Conservation (phyloP, 2,888 invertebrate species). For the Hydroisotoma schaefferi region DNA sequence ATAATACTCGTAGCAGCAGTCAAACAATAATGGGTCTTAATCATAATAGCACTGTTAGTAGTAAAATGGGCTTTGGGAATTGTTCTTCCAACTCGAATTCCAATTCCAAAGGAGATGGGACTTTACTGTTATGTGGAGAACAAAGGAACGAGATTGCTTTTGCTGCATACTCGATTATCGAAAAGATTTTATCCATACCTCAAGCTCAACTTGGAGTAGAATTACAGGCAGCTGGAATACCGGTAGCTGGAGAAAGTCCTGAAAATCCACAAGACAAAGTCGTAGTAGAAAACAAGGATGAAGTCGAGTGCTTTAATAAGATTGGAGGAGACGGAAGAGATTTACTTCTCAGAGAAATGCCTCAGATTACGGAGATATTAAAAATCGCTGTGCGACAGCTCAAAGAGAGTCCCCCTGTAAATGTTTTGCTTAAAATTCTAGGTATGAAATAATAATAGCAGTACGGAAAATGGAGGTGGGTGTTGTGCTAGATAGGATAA, state of each 20-base stretch:
- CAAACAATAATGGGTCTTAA: neutral
- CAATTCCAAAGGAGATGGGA: neutral
- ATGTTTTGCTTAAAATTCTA: neutral
- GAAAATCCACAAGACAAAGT: neutral
- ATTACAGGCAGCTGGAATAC: too few relatives aligned
- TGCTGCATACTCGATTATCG: neutral
- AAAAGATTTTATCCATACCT: too few relatives aligned
- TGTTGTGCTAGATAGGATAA: too few relatives aligned
- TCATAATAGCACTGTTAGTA: too few relatives aligned
- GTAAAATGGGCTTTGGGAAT: neutral
- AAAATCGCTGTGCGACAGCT: neutral
- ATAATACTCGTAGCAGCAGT: neutral
- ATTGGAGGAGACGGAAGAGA: neutral
- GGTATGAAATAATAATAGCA: neutral
- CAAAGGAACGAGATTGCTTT: neutral
- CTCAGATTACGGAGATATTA: neutral
- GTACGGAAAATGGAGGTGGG: neutral
- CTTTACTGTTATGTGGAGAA: neutral
- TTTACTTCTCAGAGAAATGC: neutral
- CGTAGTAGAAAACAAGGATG: neutral
- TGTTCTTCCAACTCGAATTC: neutral
- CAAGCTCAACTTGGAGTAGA: too few relatives aligned
- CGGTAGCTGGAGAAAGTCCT: too few relatives aligned
- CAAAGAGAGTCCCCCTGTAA: neutral
- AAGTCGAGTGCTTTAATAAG: neutral